These are phyloP conservation scores for Enteromius fasciolatus DNA, from an alignment of 2,797 vertebrate genomes.

Conservation along the genomic window DNA sequence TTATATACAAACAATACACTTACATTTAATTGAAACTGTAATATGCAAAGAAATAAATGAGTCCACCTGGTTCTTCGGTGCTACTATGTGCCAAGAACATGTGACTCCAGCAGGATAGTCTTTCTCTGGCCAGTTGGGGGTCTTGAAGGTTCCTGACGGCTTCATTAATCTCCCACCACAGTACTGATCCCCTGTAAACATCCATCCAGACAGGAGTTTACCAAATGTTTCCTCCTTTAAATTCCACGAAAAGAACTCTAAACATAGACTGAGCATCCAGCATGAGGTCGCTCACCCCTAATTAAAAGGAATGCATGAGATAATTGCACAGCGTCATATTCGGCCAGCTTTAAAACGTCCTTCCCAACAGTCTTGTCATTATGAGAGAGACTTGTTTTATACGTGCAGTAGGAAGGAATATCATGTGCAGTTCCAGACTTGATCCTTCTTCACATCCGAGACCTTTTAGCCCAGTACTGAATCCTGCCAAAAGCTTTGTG, in stretches of 20 bases:
- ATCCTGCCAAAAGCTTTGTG: not conserved
- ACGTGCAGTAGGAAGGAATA: conserved; percentile 47
- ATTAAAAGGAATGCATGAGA: conserved; percentile 32
- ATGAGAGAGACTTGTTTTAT: conserved; percentile 46
- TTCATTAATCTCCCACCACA: conserved; percentile 92
- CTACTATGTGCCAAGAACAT: conserved; percentile 95
- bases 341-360: conserved; percentile 41
- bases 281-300: not conserved
- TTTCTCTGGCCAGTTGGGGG: conserved; percentile 96
- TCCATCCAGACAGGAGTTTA: conserved; percentile 25
- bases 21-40: not conserved
- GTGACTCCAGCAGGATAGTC: conserved; percentile 96
- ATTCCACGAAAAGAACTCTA: conserved; percentile 31
- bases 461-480: not conserved
- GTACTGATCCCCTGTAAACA: conserved; percentile 89
- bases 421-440: conserved; percentile 15
- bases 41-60: not conserved
- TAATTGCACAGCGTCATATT: conserved; percentile 40
- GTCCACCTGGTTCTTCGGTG: conserved; percentile 92
- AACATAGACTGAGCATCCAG: conserved; percentile 19
- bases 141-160: conserved; percentile 89
- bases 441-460: not conserved
- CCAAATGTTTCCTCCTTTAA: conserved; percentile 20
- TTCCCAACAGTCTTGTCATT: conserved; percentile 48
- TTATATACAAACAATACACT: not conserved